Percentiles rank a stretch among this genome's conserved stretches.
phyloP scores from a whole-genome alignment of 2,113 vertebrate genomes.

The Tragulus kanchil region DNA sequence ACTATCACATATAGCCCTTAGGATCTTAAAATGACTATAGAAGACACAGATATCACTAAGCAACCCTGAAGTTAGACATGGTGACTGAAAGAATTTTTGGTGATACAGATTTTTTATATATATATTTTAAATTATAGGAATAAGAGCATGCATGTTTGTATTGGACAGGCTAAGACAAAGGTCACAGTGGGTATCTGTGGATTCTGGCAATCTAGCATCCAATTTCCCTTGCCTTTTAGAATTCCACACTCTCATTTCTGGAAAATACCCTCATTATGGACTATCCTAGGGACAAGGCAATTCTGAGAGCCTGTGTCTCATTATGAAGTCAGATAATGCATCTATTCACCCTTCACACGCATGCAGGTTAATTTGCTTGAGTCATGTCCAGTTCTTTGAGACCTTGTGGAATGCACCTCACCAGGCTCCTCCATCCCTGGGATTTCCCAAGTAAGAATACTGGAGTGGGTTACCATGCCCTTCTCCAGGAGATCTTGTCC shows the following conservation, averaged over 20 bases:
- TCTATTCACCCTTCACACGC: neutral
- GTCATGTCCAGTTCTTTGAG: too few species aligned
- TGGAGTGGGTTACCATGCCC: too few species aligned
- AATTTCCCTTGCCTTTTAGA: neutral
- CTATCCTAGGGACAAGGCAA: neutral
- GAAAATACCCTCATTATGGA: slow-evolving; percentile 21
- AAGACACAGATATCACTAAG: neutral
- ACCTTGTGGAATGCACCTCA: too few species aligned
- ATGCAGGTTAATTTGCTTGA: too few species aligned
- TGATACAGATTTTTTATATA: neutral
- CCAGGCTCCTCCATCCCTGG: too few species aligned
- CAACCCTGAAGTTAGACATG: neutral
- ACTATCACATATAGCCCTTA: neutral
- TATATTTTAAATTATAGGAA: neutral
- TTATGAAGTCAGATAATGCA: neutral
- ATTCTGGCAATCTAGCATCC: neutral
- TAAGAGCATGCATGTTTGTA: neutral
- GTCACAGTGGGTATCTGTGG: neutral
- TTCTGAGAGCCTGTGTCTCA: neutral
- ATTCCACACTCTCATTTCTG: neutral
- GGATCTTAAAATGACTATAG: slow-evolving; percentile 1
- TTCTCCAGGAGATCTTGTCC: too few species aligned
- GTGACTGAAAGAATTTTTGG: neutral
- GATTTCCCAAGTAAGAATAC: too few species aligned
- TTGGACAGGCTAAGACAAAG: neutral